Percentiles rank a stretch among this genome's conserved stretches.
Conservation (phyloP, 2,888 invertebrate genomes). For the Nebria brevicollis region DNA sequence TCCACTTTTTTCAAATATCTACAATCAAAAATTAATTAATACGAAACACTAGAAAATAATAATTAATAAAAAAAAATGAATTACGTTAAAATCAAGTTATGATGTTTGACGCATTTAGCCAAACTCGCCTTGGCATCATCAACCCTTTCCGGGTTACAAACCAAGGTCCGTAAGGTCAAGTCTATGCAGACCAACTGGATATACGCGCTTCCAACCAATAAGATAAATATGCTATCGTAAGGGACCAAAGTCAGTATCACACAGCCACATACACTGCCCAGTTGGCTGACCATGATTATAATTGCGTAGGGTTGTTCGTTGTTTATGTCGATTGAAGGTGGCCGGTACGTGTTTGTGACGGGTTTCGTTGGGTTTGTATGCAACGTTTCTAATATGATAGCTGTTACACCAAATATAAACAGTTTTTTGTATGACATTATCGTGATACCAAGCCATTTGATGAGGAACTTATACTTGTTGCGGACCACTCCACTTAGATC, state of each 20-base stretch:
- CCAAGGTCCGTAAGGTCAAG: constrained; percentile 12
- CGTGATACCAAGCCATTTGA: not conserved
- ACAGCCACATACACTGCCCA: constrained; percentile 25
- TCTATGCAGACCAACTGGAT: constrained; percentile 26
- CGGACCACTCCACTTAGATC: not conserved
- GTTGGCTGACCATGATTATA: not conserved
- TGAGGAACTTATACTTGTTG: not conserved
- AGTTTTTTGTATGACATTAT: not conserved
- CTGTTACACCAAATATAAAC: not conserved
- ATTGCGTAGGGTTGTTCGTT: constrained; percentile 25
- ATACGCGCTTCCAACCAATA: constrained; percentile 27
- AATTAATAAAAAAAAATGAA: not conserved
- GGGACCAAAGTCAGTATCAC: constrained; percentile 28
- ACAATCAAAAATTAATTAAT: no score
- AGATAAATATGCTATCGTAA: constrained; percentile 23
- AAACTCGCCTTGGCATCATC: constrained; percentile 22
- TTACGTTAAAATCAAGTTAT: constrained; percentile 28
- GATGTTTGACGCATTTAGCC: constrained; percentile 23
- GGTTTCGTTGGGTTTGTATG: not conserved
- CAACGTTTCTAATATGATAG: not conserved
- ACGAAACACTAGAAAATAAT: no score
- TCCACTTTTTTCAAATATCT: constrained; percentile 32
- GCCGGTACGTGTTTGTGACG: not conserved
- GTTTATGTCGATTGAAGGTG: not conserved
- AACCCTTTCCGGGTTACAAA: constrained; percentile 8